Evolutionary conservation across 2,888 invertebrate species (phyloP).

Genomic region (Mythimna ferrago): DNA sequence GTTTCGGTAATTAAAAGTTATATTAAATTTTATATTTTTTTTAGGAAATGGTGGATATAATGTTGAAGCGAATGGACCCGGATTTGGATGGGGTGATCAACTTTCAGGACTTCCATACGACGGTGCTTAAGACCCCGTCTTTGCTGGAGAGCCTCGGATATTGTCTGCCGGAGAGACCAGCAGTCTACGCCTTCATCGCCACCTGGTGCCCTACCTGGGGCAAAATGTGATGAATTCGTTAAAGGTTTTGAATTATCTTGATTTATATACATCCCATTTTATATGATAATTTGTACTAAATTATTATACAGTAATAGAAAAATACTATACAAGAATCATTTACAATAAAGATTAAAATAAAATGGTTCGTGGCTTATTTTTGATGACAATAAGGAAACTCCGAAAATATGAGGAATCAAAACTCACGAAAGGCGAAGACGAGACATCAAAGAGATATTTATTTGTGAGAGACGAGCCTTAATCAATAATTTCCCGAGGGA

Average conservation of each 20-base stretch:
- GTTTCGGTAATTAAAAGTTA: neutral
- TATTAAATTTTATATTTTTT: slow-evolving; percentile 10
- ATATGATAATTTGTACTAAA: neutral
- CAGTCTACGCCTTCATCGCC: slow-evolving; percentile 83
- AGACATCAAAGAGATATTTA: slow-evolving; percentile 6
- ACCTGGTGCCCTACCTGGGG: slow-evolving; percentile 87
- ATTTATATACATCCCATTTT: neutral
- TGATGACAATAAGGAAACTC: neutral
- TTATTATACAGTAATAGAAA: no score
- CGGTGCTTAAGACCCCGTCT: slow-evolving; percentile 92
- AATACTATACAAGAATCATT: neutral
- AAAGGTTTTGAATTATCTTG: neutral
- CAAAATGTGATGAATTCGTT: slow-evolving; percentile 74
- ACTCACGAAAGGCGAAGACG: neutral
- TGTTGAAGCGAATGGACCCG: slow-evolving; percentile 93
- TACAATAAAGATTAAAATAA: slow-evolving; percentile 8
- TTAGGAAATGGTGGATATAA: slow-evolving; percentile 94
- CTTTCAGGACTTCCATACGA: slow-evolving; percentile 92
- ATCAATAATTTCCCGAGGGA: slow-evolving; percentile 50
- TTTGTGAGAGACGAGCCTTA: neutral
- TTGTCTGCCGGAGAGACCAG: slow-evolving; percentile 92
- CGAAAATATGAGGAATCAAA: neutral
- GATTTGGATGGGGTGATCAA: slow-evolving; percentile 94
- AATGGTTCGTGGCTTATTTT: neutral
- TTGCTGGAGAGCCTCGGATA: slow-evolving; percentile 94